phyloP scores from a whole-genome alignment of 2,888 invertebrate genomes.

The Chrysomela aeneicollis region DNA sequence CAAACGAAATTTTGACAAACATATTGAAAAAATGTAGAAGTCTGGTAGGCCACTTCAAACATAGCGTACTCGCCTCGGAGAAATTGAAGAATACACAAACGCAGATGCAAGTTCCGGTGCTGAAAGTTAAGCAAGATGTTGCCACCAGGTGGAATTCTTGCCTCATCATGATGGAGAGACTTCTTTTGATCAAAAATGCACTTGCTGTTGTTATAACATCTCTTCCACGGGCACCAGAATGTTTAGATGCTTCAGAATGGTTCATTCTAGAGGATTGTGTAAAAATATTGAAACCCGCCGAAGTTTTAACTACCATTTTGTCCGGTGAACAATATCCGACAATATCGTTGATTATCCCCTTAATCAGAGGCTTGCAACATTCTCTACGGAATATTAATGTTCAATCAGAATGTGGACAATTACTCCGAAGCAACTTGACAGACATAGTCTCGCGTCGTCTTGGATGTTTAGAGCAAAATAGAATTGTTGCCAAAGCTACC shows the following conservation, averaged over 20 bases:
- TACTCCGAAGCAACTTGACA: neutral
- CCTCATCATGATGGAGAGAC: constrained; percentile 16
- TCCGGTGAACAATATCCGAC: too few relatives aligned
- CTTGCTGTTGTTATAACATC: constrained; percentile 9
- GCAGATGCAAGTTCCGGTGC: constrained; percentile 14
- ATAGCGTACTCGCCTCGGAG: neutral
- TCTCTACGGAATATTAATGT: too few relatives aligned
- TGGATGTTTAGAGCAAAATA: constrained; percentile 28
- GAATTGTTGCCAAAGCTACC: constrained; percentile 35
- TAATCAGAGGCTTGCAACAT: too few relatives aligned
- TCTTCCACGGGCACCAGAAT: constrained; percentile 10
- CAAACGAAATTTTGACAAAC: neutral
- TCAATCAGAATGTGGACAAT: too few relatives aligned
- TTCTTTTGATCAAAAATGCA: constrained; percentile 13
- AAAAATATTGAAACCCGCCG: too few relatives aligned
- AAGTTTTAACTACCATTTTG: too few relatives aligned
- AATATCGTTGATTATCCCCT: too few relatives aligned
- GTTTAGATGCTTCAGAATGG: neutral
- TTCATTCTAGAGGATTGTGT: too few relatives aligned
- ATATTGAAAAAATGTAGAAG: constrained; percentile 16
- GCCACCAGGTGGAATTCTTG: constrained; percentile 6
- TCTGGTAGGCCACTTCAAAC: constrained; percentile 17
- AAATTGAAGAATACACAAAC: constrained; percentile 7
- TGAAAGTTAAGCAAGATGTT: constrained; percentile 18
- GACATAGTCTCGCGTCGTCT: neutral